phyloP scores from a whole-genome alignment of 2,113 vertebrate genomes.

The Calcarius ornatus region DNA sequence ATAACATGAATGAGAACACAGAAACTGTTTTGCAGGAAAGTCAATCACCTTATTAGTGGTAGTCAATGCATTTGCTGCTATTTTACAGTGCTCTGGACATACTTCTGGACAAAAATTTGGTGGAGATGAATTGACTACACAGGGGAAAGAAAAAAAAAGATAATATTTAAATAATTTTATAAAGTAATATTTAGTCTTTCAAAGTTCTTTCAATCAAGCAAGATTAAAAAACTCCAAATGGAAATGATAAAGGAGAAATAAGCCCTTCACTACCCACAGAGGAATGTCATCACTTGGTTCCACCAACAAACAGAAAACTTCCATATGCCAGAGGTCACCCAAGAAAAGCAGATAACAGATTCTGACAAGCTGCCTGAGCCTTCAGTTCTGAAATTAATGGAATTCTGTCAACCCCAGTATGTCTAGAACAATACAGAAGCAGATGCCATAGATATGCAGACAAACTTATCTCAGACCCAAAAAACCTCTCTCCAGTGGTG shows the following conservation, averaged over 20 bases:
- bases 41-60: background rate
- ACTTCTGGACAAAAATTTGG: background rate
- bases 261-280: background rate
- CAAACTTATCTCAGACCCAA: background rate
- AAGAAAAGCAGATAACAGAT: slow-evolving; percentile 29
- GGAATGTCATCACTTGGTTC: background rate
- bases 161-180: background rate
- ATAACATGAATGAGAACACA: background rate
- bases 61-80: background rate
- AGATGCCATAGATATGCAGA: background rate
- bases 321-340: slow-evolving; percentile 3
- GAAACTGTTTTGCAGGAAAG: background rate
- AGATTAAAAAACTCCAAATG: background rate
- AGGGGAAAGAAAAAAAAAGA: background rate
- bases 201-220: background rate
- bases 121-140: background rate
- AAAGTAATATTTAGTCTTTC: background rate
- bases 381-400: background rate
- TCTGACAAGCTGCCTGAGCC: slow-evolving; percentile 1
- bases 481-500: background rate
- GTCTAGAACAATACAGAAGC: background rate
- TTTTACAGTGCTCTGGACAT: background rate
- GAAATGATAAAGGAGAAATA: background rate
- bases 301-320: slow-evolving; percentile 19
- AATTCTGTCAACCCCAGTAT: background rate